Conservation (phyloP, 2,888 invertebrate species). For the Hemistola chrysoprasaria region DNA sequence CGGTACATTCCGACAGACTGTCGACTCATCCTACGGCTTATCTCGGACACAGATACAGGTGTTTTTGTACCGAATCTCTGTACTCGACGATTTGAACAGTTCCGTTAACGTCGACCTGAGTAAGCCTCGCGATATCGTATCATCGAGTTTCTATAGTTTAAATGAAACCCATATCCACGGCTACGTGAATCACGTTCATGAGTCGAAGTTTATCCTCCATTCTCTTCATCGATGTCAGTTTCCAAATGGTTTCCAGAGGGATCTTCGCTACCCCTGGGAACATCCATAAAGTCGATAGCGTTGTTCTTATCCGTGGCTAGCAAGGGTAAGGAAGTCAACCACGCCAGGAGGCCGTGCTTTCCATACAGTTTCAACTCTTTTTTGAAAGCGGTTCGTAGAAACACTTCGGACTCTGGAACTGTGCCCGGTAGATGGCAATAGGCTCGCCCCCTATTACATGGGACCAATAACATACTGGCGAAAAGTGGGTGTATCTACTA, state of each 20-base stretch:
- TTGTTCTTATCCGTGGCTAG: slow-evolving; percentile 45
- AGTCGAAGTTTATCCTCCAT: slow-evolving; percentile 42
- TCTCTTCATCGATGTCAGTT: slow-evolving; percentile 39
- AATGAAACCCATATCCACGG: slow-evolving; percentile 49
- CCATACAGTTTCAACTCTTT: slow-evolving; percentile 49
- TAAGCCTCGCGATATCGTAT: background rate
- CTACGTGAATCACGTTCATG: slow-evolving; percentile 44
- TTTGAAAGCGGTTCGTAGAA: slow-evolving; percentile 40
- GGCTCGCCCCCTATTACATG: no score
- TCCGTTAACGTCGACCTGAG: slow-evolving; percentile 1
- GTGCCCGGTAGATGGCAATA: no score
- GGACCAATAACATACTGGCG: no score
- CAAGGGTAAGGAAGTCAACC: slow-evolving; percentile 46
- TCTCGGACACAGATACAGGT: slow-evolving; percentile 57
- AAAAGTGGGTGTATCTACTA: no score
- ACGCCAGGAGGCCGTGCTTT: slow-evolving; percentile 44
- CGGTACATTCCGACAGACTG: slow-evolving; percentile 59
- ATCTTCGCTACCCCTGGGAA: slow-evolving; percentile 38
- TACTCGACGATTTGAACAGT: slow-evolving; percentile 26
- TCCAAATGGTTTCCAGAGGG: slow-evolving; percentile 51
- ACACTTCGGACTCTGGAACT: slow-evolving; percentile 35
- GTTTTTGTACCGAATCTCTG: slow-evolving; percentile 54
- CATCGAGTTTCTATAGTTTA: slow-evolving; percentile 33
- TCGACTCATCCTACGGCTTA: slow-evolving; percentile 63
- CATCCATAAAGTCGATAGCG: slow-evolving; percentile 40